Conservation (phyloP, 2,797 vertebrate species). For the Telmatherina bonti region DNA sequence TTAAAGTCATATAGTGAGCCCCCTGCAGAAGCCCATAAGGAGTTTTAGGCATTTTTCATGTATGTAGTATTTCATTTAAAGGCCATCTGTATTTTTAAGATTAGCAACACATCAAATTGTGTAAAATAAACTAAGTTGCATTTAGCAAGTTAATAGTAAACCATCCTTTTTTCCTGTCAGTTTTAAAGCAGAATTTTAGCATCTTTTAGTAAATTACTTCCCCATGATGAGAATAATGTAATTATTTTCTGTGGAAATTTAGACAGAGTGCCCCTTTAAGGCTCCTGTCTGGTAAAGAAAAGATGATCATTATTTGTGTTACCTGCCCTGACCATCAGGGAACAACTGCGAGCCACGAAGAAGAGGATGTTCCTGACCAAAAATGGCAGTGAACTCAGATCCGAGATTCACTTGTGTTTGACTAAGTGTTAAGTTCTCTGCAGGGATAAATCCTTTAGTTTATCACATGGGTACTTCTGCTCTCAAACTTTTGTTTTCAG, state of each 20-base stretch:
- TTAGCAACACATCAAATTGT: background rate
- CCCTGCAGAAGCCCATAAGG: too few species aligned
- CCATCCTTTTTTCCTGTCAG: background rate
- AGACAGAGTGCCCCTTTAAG: slow-evolving; percentile 28
- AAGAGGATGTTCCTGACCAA: slow-evolving; percentile 78
- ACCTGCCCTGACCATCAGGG: slow-evolving; percentile 57
- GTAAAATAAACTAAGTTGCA: background rate
- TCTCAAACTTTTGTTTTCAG: background rate
- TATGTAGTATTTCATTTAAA: background rate
- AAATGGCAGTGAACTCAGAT: slow-evolving; percentile 73
- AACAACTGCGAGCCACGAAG: slow-evolving; percentile 37
- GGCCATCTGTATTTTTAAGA: background rate
- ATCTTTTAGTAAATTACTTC: too few species aligned
- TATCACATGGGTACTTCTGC: background rate
- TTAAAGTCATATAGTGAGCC: background rate
- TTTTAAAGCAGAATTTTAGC: background rate
- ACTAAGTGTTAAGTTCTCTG: slow-evolving; percentile 20
- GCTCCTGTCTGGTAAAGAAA: slow-evolving; percentile 29
- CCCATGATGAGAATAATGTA: background rate
- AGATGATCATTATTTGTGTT: slow-evolving; percentile 61
- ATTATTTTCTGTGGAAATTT: background rate
- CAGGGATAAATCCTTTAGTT: slow-evolving; percentile 26
- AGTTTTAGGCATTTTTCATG: background rate
- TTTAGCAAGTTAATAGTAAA: background rate
- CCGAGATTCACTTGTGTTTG: slow-evolving; percentile 17